Percentiles rank a stretch among this genome's conserved stretches.
These are phyloP conservation scores for Eptatretus burgeri DNA, from an alignment of 2,113 vertebrate genomes.

Conservation along the genomic window DNA sequence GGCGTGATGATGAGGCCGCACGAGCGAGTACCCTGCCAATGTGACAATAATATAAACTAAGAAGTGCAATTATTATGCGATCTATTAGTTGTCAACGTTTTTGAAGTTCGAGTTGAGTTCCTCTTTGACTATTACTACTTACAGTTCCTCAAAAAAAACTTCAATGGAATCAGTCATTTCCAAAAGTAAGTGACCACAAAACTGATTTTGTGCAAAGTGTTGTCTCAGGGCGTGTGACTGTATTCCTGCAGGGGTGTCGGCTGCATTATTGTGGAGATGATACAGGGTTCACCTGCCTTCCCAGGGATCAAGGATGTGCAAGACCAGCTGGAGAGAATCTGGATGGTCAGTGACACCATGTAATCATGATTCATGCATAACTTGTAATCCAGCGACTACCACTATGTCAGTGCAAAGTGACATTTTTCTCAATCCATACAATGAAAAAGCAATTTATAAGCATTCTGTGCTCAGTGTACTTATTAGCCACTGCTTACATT, in stretches of 20 bases:
- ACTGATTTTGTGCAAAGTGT: conserved; percentile 6
- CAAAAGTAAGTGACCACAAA: neutral
- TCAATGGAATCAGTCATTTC: no score
- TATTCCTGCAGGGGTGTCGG: conserved; percentile 48
- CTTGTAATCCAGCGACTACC: no score
- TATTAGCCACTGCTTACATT: no score
- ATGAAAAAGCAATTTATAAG: no score
- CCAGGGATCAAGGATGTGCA: conserved; percentile 97
- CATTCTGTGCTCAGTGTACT: no score
- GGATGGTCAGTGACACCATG: conserved; percentile 35
- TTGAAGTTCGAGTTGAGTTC: neutral
- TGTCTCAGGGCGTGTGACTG: neutral
- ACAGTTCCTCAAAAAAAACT: no score
- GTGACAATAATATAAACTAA: conserved; percentile 1
- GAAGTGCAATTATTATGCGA: neutral
- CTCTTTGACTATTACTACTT: neutral
- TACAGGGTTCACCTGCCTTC: conserved; percentile 84
- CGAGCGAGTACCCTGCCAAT: no score
- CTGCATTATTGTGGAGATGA: conserved; percentile 96
- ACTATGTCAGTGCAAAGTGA: no score
- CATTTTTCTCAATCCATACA: no score
- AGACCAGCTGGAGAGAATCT: conserved; percentile 92
- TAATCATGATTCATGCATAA: no score
- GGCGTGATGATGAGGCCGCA: no score
- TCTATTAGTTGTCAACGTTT: neutral